Percentiles rank a stretch among this genome's conserved stretches.
These are phyloP conservation scores for Mythimna albipuncta DNA, from an alignment of 2,888 invertebrate species.

Conservation along the genomic window DNA sequence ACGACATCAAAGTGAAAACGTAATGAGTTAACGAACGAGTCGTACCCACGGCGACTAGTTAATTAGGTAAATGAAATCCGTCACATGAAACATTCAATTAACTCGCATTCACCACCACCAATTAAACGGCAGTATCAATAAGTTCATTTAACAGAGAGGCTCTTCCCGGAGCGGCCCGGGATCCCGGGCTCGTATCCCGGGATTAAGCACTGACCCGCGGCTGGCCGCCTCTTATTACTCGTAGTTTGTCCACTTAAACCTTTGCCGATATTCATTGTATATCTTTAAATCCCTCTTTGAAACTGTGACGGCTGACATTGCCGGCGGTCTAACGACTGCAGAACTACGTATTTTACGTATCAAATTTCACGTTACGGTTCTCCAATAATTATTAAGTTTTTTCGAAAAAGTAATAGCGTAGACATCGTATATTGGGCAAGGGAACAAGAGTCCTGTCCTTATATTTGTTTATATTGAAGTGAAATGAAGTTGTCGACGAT, in stretches of 20 bases:
- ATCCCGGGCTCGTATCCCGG: conserved; percentile 42
- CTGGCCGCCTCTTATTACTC: conserved; percentile 41
- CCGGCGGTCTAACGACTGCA: background rate
- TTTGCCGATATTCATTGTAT: conserved; percentile 46
- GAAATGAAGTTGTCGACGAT: too few relatives aligned
- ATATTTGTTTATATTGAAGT: background rate
- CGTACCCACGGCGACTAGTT: background rate
- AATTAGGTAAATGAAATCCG: conserved; percentile 19
- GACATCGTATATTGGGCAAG: background rate
- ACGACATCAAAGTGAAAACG: conserved; percentile 3
- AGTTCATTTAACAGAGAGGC: conserved; percentile 45
- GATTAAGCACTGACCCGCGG: conserved; percentile 52
- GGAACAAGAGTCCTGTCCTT: background rate
- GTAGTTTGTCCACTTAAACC: conserved; percentile 45
- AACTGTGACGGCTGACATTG: conserved; percentile 17
- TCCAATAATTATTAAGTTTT: background rate
- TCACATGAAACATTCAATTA: conserved; percentile 41
- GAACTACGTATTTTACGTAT: conserved; percentile 3
- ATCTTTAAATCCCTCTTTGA: conserved; percentile 39
- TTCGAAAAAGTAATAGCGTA: background rate
- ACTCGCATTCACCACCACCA: conserved; percentile 25
- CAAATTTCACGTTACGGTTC: background rate
- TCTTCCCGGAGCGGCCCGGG: background rate
- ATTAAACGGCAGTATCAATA: conserved; percentile 41
- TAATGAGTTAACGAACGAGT: conserved; percentile 8